Evolutionary conservation across 2,113 vertebrate species (phyloP), one percentile per base, ranked within the genome.

Genomic region (Tetrax tetrax): DNA sequence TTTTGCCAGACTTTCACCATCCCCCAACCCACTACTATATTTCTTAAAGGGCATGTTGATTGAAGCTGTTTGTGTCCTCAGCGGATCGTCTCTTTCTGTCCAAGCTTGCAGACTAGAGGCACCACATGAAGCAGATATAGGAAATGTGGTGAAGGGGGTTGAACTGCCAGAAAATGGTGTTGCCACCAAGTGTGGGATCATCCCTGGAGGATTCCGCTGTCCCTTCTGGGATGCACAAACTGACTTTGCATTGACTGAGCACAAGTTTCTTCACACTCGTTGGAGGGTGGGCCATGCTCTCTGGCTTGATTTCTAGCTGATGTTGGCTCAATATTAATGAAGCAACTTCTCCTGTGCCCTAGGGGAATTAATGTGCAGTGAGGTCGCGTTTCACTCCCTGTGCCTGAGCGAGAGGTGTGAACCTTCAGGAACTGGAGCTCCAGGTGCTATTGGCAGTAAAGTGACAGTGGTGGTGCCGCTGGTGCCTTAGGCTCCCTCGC

Each of bases 241-340:
- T 63, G 33, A 41, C 38, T 64, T 78, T 47, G 27, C 21, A 38
- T 29, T 87, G 71, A 43, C 6, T 0, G 13, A 92, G 13, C 45
- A 31, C 9, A 37, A 6, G 25, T 50, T 25, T 80, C n/a, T 72
- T 83, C 59, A 31, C 18, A 7, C 0, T 28, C 0, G 1, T 8
- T 38, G 24, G 24, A 70, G 41, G 28, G 19, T 66, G 47, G 41
- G 31, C 41, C 0, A 0, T 31, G 28, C 0, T 4, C 17, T 83
- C 72, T 37, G 61, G 14, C 45, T 76, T 72, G 47, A 45, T 61
- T 92, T 90, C 41, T 65, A 56, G n/a, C 13, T 92, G 85, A 33
- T 0, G 0, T 14, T 69, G 7, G 14, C 45, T 92, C 83, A 72
- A 16, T 77, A 60, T 35, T 47, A 10, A 29, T 21, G 37, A 86